Base-by-base conservation (phyloP, 2,888 invertebrate species). In the Amphipoea lucens region DNA sequence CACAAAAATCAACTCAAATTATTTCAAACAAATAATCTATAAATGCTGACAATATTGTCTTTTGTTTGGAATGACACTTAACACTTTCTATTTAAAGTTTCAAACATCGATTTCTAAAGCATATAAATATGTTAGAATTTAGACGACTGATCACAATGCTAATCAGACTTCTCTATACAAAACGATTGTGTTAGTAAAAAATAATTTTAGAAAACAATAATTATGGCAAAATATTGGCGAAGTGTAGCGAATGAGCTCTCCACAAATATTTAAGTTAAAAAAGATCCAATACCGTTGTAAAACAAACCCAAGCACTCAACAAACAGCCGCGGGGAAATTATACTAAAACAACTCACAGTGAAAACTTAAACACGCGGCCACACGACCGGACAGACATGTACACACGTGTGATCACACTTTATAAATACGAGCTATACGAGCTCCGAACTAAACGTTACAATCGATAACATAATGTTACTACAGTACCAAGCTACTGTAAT, bases 1-100 rank as follows among this genome's bases (percentile, higher is more conserved):
- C 91, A 93, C 91, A 90, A 89, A 85, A 88, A 91, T 91, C 91
- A 90, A 92, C 92, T 92, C 90, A 89, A 91, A 89, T 88, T 90
- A 91, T 89, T 90, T 92, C 91, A 93, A 94, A 95, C 92, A 94
- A 94, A 91, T 90, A 95, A 95, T 93, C 96, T 96, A 97, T 97
- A 97, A 97, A 97, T 97, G 96, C 96, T 94, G 96, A 96, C 96
- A 96, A 95, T 92, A 94, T 94, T 96, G 96, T 96, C 96, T 97
- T 96, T 97, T 96, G 95, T 95, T 95, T 96, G 96, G 96, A 97
- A 97, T 97, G 96, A 97, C 95, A 96, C 96, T 95, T 93, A 93
- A 92, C 93, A 92, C 88, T 92, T 91, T 91, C 90, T 92, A 78
- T 71, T 60, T 51, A 92, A 86, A 90, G 85, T 93, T 94, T 92